Base-by-base conservation (phyloP, 2,888 invertebrate genomes). In the Agriotes lineatus region DNA sequence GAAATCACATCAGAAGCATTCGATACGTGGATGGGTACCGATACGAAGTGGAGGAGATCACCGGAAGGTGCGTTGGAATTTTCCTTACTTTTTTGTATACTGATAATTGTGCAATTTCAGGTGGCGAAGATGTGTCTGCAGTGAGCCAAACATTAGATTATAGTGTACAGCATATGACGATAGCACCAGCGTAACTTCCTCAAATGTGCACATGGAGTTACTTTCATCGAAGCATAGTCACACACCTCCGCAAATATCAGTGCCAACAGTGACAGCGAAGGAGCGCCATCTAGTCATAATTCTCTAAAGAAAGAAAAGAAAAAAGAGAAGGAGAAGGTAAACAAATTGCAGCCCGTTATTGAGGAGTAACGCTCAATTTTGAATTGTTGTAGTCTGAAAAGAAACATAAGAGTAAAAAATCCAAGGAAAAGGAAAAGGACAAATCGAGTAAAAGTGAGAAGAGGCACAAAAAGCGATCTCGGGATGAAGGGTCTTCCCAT, bases 11-110 rank as follows among this genome's bases (percentile, higher is more conserved):
- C 84, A 12, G 86, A 86, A 69, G 85, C 86, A 3, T 87, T 87
- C 70, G 88, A 88, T 73, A 86, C 83, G 54, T 68, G 92, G 92
- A 87, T 90, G 20, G 85, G 85, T 18, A 86, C 88, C 0, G 91
- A 92, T 81, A 88, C 90, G 0, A 91, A 90, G 77, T 89, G 90
- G 82, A 86, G 93, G 67, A 87, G 92, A 75, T 93, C 93, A 48
- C 93, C 93, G 0, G 93, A 93, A 87, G 93, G 93, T 85, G n/a
- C n/a, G n/a, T n/a, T n/a, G n/a, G n/a, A n/a, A n/a, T n/a, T n/a
- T n/a, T n/a, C n/a, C n/a, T n/a, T n/a, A n/a, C n/a, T n/a, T n/a
- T n/a, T n/a, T n/a, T n/a, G n/a, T n/a, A n/a, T n/a, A 6, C 6
- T 44, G 44, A 4, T 44, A 16, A 16, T 37, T 42, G 18, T 9